Base-by-base conservation (phyloP, 2,888 invertebrate species). In the Nesidiocoris tenuis region DNA sequence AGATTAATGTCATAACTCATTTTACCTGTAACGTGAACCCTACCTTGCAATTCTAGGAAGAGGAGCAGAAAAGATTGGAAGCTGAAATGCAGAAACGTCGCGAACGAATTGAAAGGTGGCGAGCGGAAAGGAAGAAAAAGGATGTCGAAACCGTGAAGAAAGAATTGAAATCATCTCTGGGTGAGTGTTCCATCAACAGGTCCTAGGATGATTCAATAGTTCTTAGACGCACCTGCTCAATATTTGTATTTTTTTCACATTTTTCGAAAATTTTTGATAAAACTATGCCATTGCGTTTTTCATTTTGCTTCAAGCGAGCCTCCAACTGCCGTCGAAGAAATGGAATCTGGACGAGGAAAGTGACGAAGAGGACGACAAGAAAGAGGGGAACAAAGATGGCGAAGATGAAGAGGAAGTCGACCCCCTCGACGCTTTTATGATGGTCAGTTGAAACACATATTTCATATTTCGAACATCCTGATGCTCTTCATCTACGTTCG, bases 261-360 rank as follows among this genome's bases (percentile, higher is more conserved):
- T n/a, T n/a, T n/a, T n/a, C n/a, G n/a, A n/a, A n/a, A n/a, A n/a
- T n/a, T n/a, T n/a, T n/a, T n/a, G n/a, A n/a, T n/a, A n/a, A 61
- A 18, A 18, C 9, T 9, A 16, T 9, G 17, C 17, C 9, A 61
- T 55, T 55, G 55, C 16, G 55, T 16, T 16, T 61, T 61, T 61
- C 18, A n/a, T n/a, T n/a, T n/a, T n/a, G n/a, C n/a, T n/a, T n/a
- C n/a, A n/a, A 72, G 88, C 87, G 55, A 88, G 85, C 80, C 86
- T 89, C 76, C 89, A 89, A 81, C 80, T 85, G 75, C 85, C 88
- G 0, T 84, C 86, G 65, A 96, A 96, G 84, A 94, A 95, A 82
- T 98, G 98, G 95, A 96, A 95, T 75, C 85, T 98, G 74, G 96
- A 98, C 83, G 96, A 98, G 84, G 98, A 98, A 82, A 96, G 95